Percentiles rank a stretch among this genome's conserved stretches.
These are phyloP conservation scores for Archips xylosteana DNA, from an alignment of 2,888 invertebrate species.

Conservation along the genomic window DNA sequence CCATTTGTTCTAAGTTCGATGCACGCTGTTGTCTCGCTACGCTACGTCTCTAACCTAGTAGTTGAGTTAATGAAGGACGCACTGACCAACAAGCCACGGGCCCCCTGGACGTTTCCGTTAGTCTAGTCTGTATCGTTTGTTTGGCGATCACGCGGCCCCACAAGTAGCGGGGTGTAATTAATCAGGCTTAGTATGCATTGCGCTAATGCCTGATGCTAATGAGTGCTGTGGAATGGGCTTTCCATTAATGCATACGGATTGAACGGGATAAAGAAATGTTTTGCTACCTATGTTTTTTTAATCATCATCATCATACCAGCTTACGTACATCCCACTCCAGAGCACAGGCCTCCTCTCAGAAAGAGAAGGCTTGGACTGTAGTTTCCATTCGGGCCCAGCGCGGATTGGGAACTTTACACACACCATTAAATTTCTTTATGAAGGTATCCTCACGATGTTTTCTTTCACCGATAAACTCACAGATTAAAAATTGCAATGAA, in stretches of 20 bases:
- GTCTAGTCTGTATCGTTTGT: slow-evolving; percentile 31
- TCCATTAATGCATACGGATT: slow-evolving; percentile 14
- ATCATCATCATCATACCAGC: too few species aligned
- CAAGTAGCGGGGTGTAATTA: slow-evolving; percentile 43
- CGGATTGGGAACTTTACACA: too few species aligned
- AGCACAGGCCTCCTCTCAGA: too few species aligned
- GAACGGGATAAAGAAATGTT: slow-evolving; percentile 6
- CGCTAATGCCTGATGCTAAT: slow-evolving; percentile 44
- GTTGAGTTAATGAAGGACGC: neutral
- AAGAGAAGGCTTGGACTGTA: too few species aligned
- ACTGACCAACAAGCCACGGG: neutral
- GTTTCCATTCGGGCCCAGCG: too few species aligned
- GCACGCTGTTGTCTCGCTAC: neutral
- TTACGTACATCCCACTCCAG: too few species aligned
- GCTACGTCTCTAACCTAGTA: neutral
- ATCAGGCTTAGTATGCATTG: slow-evolving; percentile 44
- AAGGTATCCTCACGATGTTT: too few species aligned
- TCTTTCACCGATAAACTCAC: too few species aligned
- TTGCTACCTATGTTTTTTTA: neutral
- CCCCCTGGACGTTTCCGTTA: neutral
- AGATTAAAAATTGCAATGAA: too few species aligned
- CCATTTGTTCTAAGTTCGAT: neutral
- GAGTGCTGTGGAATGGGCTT: slow-evolving; percentile 21
- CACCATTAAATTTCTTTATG: too few species aligned
- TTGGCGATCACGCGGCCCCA: slow-evolving; percentile 36